These are phyloP conservation scores for Epizoanthus illoricatus DNA, from an alignment of 92 coral and sea anemone genomes.

Conservation along the genomic window DNA sequence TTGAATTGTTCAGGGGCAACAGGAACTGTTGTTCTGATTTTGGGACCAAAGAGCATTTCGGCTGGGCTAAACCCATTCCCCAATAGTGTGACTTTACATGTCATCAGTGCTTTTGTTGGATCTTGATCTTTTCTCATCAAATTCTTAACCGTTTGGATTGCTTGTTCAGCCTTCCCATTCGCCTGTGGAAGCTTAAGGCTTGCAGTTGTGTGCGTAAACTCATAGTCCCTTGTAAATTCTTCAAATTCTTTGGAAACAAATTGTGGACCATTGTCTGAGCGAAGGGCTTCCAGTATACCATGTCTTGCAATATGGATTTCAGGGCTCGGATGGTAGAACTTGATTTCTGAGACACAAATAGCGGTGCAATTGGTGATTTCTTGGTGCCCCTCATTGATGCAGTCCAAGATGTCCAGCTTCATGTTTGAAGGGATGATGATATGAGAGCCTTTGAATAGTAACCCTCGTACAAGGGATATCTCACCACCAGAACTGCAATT, in stretches of 20 bases:
- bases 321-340: neutral
- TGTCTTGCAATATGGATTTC: neutral
- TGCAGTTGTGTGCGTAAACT: neutral
- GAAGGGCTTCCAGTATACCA: neutral
- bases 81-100: neutral
- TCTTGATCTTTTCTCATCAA: slow-evolving; percentile 15
- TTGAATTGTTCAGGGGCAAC: slow-evolving; percentile 13
- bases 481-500: slow-evolving; percentile 44
- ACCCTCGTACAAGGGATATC: slow-evolving; percentile 43
- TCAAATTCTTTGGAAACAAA: too few relatives aligned
- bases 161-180: neutral
- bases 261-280: too few relatives aligned
- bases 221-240: neutral
- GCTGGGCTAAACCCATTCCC: neutral
- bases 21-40: slow-evolving; percentile 5
- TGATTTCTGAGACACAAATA: neutral
- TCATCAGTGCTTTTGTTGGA: neutral
- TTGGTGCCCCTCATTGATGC: slow-evolving; percentile 68
- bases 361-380: slow-evolving; percentile 48
- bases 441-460: slow-evolving; percentile 45
- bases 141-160: neutral
- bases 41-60: neutral
- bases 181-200: neutral
- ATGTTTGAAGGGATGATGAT: slow-evolving; percentile 51
- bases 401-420: slow-evolving; percentile 63